Evolutionary conservation across 2,888 invertebrate genomes (phyloP), one percentile per base, ranked within the genome.

Genomic region (Cancer borealis): DNA sequence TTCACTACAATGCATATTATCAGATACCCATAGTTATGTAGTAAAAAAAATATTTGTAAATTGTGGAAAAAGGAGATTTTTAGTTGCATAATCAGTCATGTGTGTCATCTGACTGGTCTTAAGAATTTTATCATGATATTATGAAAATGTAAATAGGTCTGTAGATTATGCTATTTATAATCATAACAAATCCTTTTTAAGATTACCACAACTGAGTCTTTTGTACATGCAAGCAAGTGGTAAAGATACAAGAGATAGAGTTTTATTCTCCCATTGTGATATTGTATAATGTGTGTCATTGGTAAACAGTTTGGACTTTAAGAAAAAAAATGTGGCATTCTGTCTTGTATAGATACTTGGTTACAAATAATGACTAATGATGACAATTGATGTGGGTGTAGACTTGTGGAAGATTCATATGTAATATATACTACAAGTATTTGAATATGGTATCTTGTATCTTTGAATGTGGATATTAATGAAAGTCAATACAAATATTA

Each of bases 91-190:
- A 73, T 93, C 93, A 93, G 93, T 93, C 93, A 66, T 89, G 66
- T 88, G 92, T 88, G 91, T 94, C 94, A 92, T 92, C 92, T 94
- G 89, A 92, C 92, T 94, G 94, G 90, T 94, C 66, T 92, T 66
- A 88, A 92, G 66, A 93, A 49, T 54, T 88, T 84, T 92, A 93
- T 92, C 54, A 93, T 60, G 39, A 92, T 88, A 92, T 93, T 93
- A 93, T 93, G 93, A 88, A 73, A 93, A 12, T 95, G 95, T 95
- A 95, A 93, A 95, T 93, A 93, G 91, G 90, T 93, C 66, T 95
- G 95, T 95, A 95, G 93, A 95, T 93, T 93, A 95, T 95, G 93
- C 93, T 93, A 95, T 93, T 93, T 95, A 95, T 95, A 95, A 93
- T 93, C 91, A 91, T 93, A 93, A 95, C 95, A 91, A 91, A 95